Base-by-base conservation (phyloP, 1,140 invertebrate species). In the Trachymyrmex septentrionalis region DNA sequence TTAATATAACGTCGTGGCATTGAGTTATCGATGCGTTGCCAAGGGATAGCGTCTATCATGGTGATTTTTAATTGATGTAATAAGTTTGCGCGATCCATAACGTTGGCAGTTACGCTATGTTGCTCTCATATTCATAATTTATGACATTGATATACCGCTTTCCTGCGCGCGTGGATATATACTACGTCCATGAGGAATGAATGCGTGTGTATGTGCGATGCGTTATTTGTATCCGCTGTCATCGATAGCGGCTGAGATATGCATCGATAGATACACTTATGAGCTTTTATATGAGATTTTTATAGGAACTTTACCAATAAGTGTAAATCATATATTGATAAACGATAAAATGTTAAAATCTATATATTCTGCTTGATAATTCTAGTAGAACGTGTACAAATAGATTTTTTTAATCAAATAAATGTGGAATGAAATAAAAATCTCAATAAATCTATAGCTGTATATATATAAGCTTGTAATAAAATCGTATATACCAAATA, bases 31-130 rank as follows among this genome's bases (percentile, higher is more conserved):
- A 21, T 21, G 24, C 44, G 38, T 48, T 48, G 34, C 24, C 48
- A 21, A 16, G 24, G 19, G 14, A 4, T 44, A 4, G 0, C 3
- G 12, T 72, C 67, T 61, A 48, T 9, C 27, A 1, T 21, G 30
- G 34, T 34, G 16, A 61, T 84, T 61, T 73, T 84, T 84, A 73
- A 75, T 84, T 84, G 19, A 84, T 61, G 69, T 55, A 16, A 30
- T 27, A 55, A 48, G 19, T 48, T 50, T 38, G 64, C 24, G 38
- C 55, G 9, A 34, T 24, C 69, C n/a, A 50, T 75, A 59, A 73
- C 2, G 24, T 71, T 9, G 48, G 9, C 48, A 24, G 12, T 27
- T 44, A 59, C 19, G 80, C 12, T 34, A 19, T 12, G 34, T n/a
- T 12, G 38, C 24, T 50, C 14, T 16, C 50, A 71, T 71, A 75